Conservation (phyloP, 2,888 invertebrate species). For the Cerastis leucographa region DNA sequence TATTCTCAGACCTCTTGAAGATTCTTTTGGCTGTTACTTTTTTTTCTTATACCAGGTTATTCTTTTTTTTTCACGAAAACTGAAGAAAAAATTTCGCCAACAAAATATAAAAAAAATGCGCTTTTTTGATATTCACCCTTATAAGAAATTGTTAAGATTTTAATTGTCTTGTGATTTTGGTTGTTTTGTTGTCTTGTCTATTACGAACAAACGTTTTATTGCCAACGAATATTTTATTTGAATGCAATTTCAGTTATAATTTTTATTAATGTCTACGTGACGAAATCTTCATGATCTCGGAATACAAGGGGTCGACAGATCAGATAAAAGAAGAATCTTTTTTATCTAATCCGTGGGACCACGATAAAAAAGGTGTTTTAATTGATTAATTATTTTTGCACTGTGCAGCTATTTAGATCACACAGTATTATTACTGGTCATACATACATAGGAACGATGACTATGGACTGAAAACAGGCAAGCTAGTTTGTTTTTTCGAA, state of each 20-base stretch:
- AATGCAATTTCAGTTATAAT: neutral
- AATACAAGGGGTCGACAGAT: neutral
- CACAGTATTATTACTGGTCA: neutral
- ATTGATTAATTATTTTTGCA: neutral
- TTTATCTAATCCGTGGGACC: neutral
- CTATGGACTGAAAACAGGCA: neutral
- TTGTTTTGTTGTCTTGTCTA: neutral
- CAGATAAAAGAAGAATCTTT: neutral
- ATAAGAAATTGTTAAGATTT: too few relatives aligned
- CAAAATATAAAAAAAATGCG: too few relatives aligned
- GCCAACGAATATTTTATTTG: neutral
- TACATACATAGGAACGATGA: neutral
- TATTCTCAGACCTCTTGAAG: too few relatives aligned
- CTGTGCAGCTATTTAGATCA: neutral
- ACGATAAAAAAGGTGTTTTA: neutral
- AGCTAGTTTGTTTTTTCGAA: neutral
- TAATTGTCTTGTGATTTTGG: too few relatives aligned
- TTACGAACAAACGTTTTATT: slow-evolving; percentile 1
- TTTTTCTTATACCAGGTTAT: too few relatives aligned
- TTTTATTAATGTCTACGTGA: neutral
- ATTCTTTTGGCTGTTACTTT: too few relatives aligned
- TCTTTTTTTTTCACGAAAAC: too few relatives aligned
- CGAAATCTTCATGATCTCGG: neutral
- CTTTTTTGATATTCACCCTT: too few relatives aligned
- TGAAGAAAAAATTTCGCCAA: too few relatives aligned